phyloP scores from a whole-genome alignment of 1,140 invertebrate genomes.

The Platorchestia sp. region DNA sequence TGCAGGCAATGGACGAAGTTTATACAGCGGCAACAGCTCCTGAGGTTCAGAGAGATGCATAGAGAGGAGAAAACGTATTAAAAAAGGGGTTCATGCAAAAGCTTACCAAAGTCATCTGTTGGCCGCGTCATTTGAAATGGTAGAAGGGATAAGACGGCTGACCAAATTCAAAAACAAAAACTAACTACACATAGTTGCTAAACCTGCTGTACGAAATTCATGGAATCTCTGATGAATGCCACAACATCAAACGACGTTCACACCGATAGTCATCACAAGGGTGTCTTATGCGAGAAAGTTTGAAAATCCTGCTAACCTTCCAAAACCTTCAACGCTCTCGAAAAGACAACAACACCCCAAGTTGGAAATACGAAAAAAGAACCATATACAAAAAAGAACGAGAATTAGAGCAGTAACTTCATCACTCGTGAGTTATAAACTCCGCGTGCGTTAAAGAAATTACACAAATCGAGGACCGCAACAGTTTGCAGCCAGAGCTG shows the following conservation, averaged over 20 bases:
- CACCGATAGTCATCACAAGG: background rate
- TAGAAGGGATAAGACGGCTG: too few relatives aligned
- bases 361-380: too few relatives aligned
- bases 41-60: background rate
- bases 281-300: background rate
- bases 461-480: too few relatives aligned
- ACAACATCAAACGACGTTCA: background rate
- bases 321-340: too few relatives aligned
- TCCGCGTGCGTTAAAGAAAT: too few relatives aligned
- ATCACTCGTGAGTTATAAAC: too few relatives aligned
- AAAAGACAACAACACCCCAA: too few relatives aligned
- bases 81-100: background rate
- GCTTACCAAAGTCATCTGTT: background rate
- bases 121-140: too few relatives aligned
- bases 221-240: background rate
- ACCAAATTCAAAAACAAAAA: background rate
- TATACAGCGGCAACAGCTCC: background rate
- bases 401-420: too few relatives aligned
- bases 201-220: background rate
- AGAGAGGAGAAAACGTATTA: background rate
- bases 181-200: too few relatives aligned
- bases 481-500: too few relatives aligned
- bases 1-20: constrained; percentile 6
- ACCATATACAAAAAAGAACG: too few relatives aligned
- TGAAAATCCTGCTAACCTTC: background rate